phyloP scores from a whole-genome alignment of 2,888 invertebrate genomes.

The Thymelicus acteon region DNA sequence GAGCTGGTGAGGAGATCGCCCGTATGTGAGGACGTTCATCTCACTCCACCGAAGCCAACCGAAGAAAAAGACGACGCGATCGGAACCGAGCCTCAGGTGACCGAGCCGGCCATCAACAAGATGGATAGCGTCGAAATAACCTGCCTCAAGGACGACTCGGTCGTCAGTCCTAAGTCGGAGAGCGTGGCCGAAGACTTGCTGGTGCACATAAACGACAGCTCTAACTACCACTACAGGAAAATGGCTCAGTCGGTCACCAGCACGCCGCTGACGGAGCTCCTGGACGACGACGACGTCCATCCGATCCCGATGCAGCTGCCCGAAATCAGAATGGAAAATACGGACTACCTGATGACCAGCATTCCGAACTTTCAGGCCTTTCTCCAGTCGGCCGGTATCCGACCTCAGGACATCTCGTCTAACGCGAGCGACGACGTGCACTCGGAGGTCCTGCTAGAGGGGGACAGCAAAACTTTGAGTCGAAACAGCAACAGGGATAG shows the following conservation, averaged over 20 bases:
- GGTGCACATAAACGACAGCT: slow-evolving; percentile 55
- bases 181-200: slow-evolving; percentile 36
- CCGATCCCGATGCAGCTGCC: slow-evolving; percentile 59
- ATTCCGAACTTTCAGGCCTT: slow-evolving; percentile 65
- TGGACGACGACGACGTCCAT: slow-evolving; percentile 49
- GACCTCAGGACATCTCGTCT: slow-evolving; percentile 64
- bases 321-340: slow-evolving; percentile 45
- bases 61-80: slow-evolving; percentile 46
- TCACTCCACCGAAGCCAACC: slow-evolving; percentile 56
- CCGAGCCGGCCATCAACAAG: slow-evolving; percentile 60
- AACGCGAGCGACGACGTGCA: slow-evolving; percentile 48
- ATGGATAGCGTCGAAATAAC: slow-evolving; percentile 75
- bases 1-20: slow-evolving; percentile 71
- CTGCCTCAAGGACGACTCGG: slow-evolving; percentile 62
- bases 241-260: slow-evolving; percentile 71
- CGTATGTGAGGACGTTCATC: slow-evolving; percentile 50
- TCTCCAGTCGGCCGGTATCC: slow-evolving; percentile 63
- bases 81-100: slow-evolving; percentile 54
- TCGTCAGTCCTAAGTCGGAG: slow-evolving; percentile 51
- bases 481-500: slow-evolving; percentile 57
- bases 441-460: slow-evolving; percentile 57
- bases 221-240: slow-evolving; percentile 58
- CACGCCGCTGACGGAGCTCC: slow-evolving; percentile 61
- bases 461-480: slow-evolving; percentile 54
- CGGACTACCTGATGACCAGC: slow-evolving; percentile 47